A percentile compares a stretch with the other conserved stretches of the same genome.
Conservation (phyloP, 2,888 invertebrate species). For the Andrena marginata region DNA sequence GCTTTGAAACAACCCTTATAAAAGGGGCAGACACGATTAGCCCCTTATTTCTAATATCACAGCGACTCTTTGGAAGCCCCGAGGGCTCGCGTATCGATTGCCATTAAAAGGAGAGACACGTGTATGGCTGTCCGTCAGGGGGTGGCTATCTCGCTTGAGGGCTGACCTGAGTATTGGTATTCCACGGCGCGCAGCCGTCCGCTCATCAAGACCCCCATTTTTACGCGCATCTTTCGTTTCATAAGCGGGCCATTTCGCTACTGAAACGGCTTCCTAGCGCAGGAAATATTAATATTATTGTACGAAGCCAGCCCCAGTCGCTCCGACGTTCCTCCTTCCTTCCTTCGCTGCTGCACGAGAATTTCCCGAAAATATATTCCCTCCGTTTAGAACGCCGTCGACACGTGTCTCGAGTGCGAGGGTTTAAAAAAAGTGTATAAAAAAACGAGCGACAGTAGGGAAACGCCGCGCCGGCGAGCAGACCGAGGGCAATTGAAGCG, state of each 20-base stretch:
- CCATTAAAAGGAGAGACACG: neutral
- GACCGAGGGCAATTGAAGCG: slow-evolving; percentile 23
- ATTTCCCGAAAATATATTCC: neutral
- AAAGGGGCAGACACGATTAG: neutral
- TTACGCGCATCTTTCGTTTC: slow-evolving; percentile 33
- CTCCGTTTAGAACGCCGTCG: neutral
- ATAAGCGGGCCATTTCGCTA: slow-evolving; percentile 12
- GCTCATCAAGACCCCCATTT: slow-evolving; percentile 35
- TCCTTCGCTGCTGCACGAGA: neutral
- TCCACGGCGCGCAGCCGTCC: slow-evolving; percentile 12
- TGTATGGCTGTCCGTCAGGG: slow-evolving; percentile 2
- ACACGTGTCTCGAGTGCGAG: slow-evolving; percentile 48
- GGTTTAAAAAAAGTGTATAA: slow-evolving; percentile 31
- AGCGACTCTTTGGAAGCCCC: neutral
- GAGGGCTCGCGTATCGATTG: slow-evolving; percentile 16
- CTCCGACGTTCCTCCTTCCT: neutral
- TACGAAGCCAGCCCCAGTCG: neutral
- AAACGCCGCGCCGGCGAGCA: neutral
- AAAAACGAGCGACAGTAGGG: slow-evolving; percentile 2
- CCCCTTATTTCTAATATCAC: neutral
- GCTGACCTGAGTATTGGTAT: neutral
- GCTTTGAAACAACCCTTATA: no score
- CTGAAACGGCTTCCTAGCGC: neutral
- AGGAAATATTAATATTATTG: slow-evolving; percentile 37
- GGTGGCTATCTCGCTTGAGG: neutral